phyloP scores from a whole-genome alignment of 2,888 invertebrate species.

The Synergus laeviventris region DNA sequence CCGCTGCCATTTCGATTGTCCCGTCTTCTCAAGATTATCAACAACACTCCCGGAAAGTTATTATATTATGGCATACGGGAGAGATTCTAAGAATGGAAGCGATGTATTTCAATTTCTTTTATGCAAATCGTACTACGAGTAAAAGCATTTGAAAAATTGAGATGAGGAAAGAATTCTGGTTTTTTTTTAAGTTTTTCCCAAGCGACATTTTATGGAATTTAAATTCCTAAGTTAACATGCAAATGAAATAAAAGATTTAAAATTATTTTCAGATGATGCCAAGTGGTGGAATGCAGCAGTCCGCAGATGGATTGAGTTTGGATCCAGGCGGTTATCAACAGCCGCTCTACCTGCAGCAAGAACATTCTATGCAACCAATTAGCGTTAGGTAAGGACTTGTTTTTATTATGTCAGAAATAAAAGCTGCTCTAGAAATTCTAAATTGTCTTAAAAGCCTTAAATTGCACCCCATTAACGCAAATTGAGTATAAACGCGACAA shows the following conservation, averaged over 20 bases:
- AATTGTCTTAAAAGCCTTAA: slow-evolving; percentile 35
- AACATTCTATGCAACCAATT: slow-evolving; percentile 76
- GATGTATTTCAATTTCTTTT: slow-evolving; percentile 19
- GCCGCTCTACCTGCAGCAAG: slow-evolving; percentile 82
- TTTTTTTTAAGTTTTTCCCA: neutral
- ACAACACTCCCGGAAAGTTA: slow-evolving; percentile 1
- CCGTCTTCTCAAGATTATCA: slow-evolving; percentile 20
- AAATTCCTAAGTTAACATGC: neutral
- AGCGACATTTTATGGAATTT: neutral
- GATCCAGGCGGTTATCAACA: slow-evolving; percentile 84
- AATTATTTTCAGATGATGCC: slow-evolving; percentile 72
- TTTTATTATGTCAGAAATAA: slow-evolving; percentile 37
- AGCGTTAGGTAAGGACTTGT: slow-evolving; percentile 72
- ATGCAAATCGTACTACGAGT: neutral
- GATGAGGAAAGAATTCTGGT: neutral
- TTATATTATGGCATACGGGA: slow-evolving; percentile 13
- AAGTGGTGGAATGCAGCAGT: slow-evolving; percentile 81
- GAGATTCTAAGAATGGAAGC: slow-evolving; percentile 9
- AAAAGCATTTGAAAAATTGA: neutral
- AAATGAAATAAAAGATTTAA: neutral
- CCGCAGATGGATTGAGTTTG: slow-evolving; percentile 80
- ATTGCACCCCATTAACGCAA: slow-evolving; percentile 34
- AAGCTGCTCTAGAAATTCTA: slow-evolving; percentile 34
- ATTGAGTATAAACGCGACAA: slow-evolving; percentile 38
- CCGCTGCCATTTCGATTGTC: slow-evolving; percentile 21